Evolutionary conservation across 2,888 invertebrate species (phyloP).

Genomic region (Cyclophora albipunctata): DNA sequence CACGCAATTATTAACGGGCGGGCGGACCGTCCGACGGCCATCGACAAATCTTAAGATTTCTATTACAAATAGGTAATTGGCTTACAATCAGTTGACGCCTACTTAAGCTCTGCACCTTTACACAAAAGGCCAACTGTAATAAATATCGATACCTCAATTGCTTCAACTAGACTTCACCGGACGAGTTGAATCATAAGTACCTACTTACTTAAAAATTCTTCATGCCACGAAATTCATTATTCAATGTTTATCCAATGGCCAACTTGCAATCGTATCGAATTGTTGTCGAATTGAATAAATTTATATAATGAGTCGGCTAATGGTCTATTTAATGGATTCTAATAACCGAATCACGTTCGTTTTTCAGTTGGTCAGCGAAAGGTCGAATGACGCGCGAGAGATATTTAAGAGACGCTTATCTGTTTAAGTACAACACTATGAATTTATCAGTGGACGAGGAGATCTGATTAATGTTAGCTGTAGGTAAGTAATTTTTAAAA

Average conservation of each 20-base stretch:
- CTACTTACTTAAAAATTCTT: slow-evolving; percentile 30
- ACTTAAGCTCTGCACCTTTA: slow-evolving; percentile 11
- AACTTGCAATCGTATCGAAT: slow-evolving; percentile 63
- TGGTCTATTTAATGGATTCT: slow-evolving; percentile 54
- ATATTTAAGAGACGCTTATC: too few species aligned
- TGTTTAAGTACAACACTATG: too few species aligned
- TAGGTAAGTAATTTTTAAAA: too few species aligned
- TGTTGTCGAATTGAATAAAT: slow-evolving; percentile 55
- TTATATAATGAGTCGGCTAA: slow-evolving; percentile 61
- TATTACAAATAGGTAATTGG: slow-evolving; percentile 38
- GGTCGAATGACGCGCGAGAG: slow-evolving; percentile 39
- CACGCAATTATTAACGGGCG: slow-evolving; percentile 49
- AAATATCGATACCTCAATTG: slow-evolving; percentile 8
- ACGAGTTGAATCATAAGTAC: slow-evolving; percentile 7
- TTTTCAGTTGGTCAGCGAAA: slow-evolving; percentile 44
- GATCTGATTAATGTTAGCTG: too few species aligned
- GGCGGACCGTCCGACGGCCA: slow-evolving; percentile 28
- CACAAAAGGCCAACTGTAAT: slow-evolving; percentile 4
- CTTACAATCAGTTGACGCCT: slow-evolving; percentile 39
- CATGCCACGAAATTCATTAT: slow-evolving; percentile 37
- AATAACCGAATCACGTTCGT: slow-evolving; percentile 65
- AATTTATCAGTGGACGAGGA: too few species aligned
- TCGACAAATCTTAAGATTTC: slow-evolving; percentile 40
- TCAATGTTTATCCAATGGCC: slow-evolving; percentile 42
- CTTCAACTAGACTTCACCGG: slow-evolving; percentile 6